phyloP scores from a whole-genome alignment of 2,113 vertebrate genomes.

The Cacatua alba region DNA sequence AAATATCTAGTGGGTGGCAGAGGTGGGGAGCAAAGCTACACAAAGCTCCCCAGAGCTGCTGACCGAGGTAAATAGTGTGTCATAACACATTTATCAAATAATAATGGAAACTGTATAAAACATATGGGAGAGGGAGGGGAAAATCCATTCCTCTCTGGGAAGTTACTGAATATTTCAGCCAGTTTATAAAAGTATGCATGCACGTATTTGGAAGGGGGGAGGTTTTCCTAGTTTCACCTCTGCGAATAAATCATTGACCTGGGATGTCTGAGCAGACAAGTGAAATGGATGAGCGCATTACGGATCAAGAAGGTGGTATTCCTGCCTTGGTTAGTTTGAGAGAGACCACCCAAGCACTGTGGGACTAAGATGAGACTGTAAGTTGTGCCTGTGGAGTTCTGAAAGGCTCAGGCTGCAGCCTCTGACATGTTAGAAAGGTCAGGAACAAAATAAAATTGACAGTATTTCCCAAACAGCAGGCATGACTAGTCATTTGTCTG shows the following conservation, averaged over 20 bases:
- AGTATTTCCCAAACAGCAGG: background rate
- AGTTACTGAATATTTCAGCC: constrained; percentile 51
- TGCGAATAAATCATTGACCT: constrained; percentile 49
- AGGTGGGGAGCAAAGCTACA: constrained; percentile 53
- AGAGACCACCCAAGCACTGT: constrained; percentile 45
- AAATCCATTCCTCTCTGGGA: constrained; percentile 19
- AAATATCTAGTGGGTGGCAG: constrained; percentile 63
- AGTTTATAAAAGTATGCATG: constrained; percentile 32
- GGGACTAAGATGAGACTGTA: background rate
- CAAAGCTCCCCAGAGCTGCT: constrained; percentile 56
- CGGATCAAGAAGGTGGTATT: constrained; percentile 27
- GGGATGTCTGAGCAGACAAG: constrained; percentile 31
- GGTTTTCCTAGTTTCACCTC: constrained; percentile 22
- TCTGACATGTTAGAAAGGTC: background rate
- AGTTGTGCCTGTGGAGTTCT: background rate
- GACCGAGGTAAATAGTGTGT: constrained; percentile 70
- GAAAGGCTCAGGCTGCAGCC: background rate
- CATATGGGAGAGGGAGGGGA: background rate
- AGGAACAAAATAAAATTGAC: background rate
- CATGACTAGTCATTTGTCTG: background rate
- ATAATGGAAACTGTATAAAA: constrained; percentile 59
- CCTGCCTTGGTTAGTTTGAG: background rate
- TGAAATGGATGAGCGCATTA: constrained; percentile 36
- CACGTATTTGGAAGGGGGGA: background rate
- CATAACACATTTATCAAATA: constrained; percentile 74